Base-by-base conservation (phyloP, 2,113 vertebrate species). In the Saguinus imperator region DNA sequence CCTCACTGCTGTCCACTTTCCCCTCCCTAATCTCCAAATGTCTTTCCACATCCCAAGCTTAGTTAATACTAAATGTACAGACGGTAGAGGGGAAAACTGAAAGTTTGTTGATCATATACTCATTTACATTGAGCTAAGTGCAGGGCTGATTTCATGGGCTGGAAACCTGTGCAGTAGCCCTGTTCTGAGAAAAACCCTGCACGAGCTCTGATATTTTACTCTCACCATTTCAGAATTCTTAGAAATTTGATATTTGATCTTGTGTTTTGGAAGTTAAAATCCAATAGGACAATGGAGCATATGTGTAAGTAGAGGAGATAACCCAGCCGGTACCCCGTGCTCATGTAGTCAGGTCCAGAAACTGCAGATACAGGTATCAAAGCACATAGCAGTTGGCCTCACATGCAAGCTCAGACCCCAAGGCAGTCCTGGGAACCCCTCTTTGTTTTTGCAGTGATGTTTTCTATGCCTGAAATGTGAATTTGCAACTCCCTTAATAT, bases 381-480 rank as follows among this genome's bases (percentile, higher is more conserved):
- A 1, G 9, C 43, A n/a, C 27, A 20, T 10, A 29, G 13, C 27
- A 32, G 20, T 58, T 72, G 35, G 29, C 52, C 12, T 7, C 6
- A 21, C 1, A 0, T 57, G 12, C 3, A 48, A 7, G 6, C 5
- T 5, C 64, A 2, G 17, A 40, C 21, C 1, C 68, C 6, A 0
- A 11, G 5, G 10, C 0, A n/a, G 17, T 43, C 8, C 55, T 20
- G 18, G 9, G 1, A 1, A 58, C 2, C 2, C 6, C 0, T 45
- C 11, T 32, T 48, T 86, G 6, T 1, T 40, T 91, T 58, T 48
- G 29, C 17, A 3, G 29, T 79, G 29, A 13, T 14, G 10, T 55
- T 89, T 77, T 43, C 37, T 84, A 66, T 88, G 11, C 61, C 32
- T 35, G 14, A 1, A 45, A n/a, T 6, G 27, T 21, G 6, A 25